Evolutionary conservation across 2,797 vertebrate genomes (phyloP).

Genomic region (Phrynocephalus vlangalii): DNA sequence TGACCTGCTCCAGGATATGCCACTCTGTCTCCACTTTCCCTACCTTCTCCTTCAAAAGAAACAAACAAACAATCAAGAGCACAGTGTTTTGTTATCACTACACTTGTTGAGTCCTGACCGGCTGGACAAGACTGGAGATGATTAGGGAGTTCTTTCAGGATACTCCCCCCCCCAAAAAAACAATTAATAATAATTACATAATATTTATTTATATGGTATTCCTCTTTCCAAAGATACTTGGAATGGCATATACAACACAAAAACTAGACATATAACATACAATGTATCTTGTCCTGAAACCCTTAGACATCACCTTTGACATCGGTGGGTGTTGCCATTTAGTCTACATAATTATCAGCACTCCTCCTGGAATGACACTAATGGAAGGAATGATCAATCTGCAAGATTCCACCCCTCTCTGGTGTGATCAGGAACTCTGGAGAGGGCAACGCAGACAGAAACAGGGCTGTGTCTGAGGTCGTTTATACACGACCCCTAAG

Average conservation of each 20-base stretch:
- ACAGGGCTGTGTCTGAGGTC: too few relatives aligned
- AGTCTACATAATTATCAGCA: not conserved
- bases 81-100: too few relatives aligned
- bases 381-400: not conserved
- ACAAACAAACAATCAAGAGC: too few relatives aligned
- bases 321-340: not conserved
- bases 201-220: not conserved
- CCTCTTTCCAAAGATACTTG: not conserved
- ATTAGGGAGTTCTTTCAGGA: too few relatives aligned
- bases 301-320: not conserved
- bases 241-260: too few relatives aligned
- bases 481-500: too few relatives aligned
- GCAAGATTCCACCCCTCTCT: not conserved
- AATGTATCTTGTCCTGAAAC: not conserved
- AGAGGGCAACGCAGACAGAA: not conserved
- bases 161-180: too few relatives aligned
- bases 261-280: too few relatives aligned
- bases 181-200: too few relatives aligned
- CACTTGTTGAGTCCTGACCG: too few relatives aligned
- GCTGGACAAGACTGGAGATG: too few relatives aligned
- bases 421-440: not conserved
- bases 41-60: too few relatives aligned
- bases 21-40: not conserved
- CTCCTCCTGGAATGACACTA: not conserved
- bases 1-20: not conserved